Evolutionary conservation across 2,113 vertebrate genomes (phyloP), one percentile per base, ranked within the genome.

Genomic region (Entomyzon cyanotis): DNA sequence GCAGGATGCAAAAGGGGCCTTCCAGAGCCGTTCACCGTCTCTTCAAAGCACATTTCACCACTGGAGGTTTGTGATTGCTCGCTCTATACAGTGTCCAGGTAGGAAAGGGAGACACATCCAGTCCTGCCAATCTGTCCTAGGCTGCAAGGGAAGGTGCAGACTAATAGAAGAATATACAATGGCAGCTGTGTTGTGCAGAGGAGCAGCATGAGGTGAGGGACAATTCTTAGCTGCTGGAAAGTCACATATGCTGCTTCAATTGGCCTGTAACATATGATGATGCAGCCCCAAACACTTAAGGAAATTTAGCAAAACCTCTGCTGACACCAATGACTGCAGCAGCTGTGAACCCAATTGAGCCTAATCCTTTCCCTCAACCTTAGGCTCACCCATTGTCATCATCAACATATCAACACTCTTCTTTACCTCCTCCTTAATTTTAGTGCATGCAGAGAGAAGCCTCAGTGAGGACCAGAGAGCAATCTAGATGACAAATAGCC

Each of bases 31-130:
- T 97, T 96, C 87, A 97, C 96, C 97, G 96, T 98, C 98, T 98
- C 98, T 97, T 98, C 98, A 98, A 97, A 98, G 98, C 92, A 97
- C 94, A 96, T 98, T 98, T 98, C 95, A 94, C 91, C 95, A 96
- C 96, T 91, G 95, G 91, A 84, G 84, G 78, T 91, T 96, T 97
- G 95, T 76, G 82, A 98, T 78, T 95, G 93, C 83, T 96, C 95
- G 96, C 95, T 96, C 79, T 70, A 63, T 41, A 25, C 28, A 39
- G 69, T 5, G 27, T 46, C 76, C 75, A 50, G n/a, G 41, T 47
- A 78, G 65, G 37, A 87, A 84, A 31, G 17, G 33, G 37, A 90
- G 35, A 50, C 63, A 27, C 58, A 73, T 50, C 41, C 49, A 60
- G 23, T n/a, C 84, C 64, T 81, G 27, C 64, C 33, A 78, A 42